Percentiles rank a stretch among this genome's conserved stretches.
Conservation (phyloP, 2,113 vertebrate genomes). For the Sander vitreus region DNA sequence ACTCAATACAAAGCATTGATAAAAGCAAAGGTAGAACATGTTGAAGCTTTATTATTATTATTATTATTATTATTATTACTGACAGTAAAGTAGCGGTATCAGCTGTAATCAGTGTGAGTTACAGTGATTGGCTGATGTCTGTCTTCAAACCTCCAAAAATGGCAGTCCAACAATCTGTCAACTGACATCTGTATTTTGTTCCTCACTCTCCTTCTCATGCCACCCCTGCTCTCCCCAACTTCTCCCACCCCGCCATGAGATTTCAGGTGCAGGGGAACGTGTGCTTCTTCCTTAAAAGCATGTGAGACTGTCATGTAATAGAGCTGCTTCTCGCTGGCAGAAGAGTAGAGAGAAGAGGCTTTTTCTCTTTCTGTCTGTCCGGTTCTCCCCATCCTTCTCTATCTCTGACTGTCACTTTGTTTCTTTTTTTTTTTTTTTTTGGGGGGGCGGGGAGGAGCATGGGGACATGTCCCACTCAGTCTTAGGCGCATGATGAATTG, state of each 20-base stretch:
- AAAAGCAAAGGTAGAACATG: not conserved
- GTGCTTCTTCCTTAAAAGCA: slow-evolving; percentile 77
- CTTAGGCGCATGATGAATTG: slow-evolving; percentile 30
- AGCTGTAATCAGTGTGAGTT: not conserved
- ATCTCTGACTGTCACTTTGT: slow-evolving; percentile 36
- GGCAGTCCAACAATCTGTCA: not conserved
- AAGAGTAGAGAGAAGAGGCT: slow-evolving; percentile 46
- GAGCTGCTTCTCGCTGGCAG: slow-evolving; percentile 67
- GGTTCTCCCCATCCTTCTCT: slow-evolving; percentile 29
- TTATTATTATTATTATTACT: not conserved
- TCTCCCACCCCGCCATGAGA: slow-evolving; percentile 50
- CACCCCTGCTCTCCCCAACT: slow-evolving; percentile 33
- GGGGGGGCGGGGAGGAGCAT: not conserved
- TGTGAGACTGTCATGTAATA: slow-evolving; percentile 79
- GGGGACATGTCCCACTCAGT: slow-evolving; percentile 34
- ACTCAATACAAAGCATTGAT: not conserved
- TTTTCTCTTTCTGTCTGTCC: slow-evolving; percentile 51
- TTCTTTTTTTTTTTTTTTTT: too few relatives aligned
- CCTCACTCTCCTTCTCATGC: slow-evolving; percentile 20
- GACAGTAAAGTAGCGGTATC: not conserved
- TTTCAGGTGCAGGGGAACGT: slow-evolving; percentile 77
- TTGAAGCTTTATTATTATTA: not conserved
- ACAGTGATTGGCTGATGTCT: slow-evolving; percentile 6
- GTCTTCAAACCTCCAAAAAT: not conserved
- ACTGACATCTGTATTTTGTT: slow-evolving; percentile 11